These are phyloP conservation scores for Drosophila meridionalis DNA, from an alignment of 2,888 invertebrate genomes.

Conservation along the genomic window DNA sequence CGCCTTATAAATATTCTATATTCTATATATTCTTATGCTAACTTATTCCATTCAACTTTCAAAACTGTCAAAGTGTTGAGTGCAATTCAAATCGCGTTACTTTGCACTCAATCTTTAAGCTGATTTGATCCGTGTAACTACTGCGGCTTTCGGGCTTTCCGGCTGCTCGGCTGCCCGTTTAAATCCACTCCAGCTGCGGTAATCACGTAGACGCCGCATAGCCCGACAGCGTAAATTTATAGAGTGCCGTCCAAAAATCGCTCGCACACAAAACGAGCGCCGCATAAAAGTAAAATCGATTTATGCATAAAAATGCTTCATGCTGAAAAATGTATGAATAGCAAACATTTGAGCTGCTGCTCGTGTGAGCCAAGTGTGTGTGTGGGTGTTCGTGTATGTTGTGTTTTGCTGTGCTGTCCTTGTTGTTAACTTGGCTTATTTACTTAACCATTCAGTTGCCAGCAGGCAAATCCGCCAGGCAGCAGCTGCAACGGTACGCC, in stretches of 20 bases:
- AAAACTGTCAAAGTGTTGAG: constrained; percentile 15
- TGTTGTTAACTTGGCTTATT: constrained; percentile 53
- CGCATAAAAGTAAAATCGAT: constrained; percentile 70
- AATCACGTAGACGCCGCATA: constrained; percentile 70
- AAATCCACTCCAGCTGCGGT: constrained; percentile 45
- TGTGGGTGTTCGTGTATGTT: constrained; percentile 3
- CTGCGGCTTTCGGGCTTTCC: not conserved
- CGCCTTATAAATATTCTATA: not conserved
- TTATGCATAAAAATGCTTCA: constrained; percentile 71
- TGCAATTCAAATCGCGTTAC: constrained; percentile 6
- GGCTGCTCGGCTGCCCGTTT: constrained; percentile 4
- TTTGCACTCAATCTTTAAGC: constrained; percentile 24
- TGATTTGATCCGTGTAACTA: constrained; percentile 35
- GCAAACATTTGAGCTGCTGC: constrained; percentile 61
- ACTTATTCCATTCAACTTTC: constrained; percentile 6
- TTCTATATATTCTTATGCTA: not conserved
- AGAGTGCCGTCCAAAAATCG: constrained; percentile 43
- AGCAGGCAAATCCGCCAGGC: constrained; percentile 30
- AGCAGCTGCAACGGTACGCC: constrained; percentile 26
- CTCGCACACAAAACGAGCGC: constrained; percentile 27
- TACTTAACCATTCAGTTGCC: constrained; percentile 49
- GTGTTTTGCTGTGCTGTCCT: constrained; percentile 23
- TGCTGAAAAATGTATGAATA: constrained; percentile 72
- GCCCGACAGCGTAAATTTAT: constrained; percentile 63
- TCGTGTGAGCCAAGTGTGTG: constrained; percentile 5